Evolutionary conservation across 2,888 invertebrate species (phyloP).

Genomic region (Entomobrya multifasciata): DNA sequence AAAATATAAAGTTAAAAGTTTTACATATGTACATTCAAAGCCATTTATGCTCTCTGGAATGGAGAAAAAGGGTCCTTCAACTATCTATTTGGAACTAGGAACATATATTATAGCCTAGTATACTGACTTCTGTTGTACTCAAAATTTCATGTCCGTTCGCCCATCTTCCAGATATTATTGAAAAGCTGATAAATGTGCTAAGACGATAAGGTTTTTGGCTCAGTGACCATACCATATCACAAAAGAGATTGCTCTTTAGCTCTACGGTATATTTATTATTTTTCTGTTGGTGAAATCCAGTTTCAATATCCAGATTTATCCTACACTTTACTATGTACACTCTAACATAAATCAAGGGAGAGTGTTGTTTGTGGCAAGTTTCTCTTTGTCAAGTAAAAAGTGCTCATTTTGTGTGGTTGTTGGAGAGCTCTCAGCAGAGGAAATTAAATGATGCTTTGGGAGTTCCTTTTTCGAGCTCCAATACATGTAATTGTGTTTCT

Average conservation of each 20-base stretch:
- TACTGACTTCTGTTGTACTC: not conserved
- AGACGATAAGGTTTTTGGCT: not conserved
- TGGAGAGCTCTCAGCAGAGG: not conserved
- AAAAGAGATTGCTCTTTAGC: no score
- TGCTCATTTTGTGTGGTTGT: not conserved
- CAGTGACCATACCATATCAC: no score
- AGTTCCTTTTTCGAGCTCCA: no score
- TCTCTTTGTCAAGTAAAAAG: not conserved
- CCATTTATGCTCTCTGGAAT: no score
- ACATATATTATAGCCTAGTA: no score
- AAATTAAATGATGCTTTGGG: slow-evolving; percentile 2
- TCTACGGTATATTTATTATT: no score
- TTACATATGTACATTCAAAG: not conserved
- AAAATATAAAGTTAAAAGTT: not conserved
- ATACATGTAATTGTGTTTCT: not conserved
- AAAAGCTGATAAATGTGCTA: not conserved
- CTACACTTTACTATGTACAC: not conserved
- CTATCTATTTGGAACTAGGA: not conserved
- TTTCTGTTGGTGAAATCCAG: not conserved
- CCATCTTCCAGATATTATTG: not conserved
- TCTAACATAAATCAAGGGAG: not conserved
- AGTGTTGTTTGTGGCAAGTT: not conserved
- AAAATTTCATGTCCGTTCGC: not conserved
- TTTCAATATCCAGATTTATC: slow-evolving; percentile 19
- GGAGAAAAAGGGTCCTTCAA: not conserved